phyloP scores from a whole-genome alignment of 2,797 vertebrate genomes.

The Lagocephalus sceleratus region DNA sequence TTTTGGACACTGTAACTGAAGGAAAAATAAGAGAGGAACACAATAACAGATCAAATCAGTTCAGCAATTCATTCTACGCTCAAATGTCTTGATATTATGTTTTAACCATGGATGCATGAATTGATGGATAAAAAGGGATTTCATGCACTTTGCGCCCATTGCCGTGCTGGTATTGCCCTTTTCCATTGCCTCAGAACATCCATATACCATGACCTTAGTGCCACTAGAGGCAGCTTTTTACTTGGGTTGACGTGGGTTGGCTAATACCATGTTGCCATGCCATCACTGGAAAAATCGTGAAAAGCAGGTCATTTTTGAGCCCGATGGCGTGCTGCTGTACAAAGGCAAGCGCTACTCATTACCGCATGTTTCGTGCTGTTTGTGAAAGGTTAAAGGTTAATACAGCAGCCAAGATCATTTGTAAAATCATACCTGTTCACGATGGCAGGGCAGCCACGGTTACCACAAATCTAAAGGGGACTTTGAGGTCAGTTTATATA shows the following conservation, averaged over 20 bases:
- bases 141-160: background rate
- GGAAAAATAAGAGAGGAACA: too few relatives aligned
- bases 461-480: background rate
- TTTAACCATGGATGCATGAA: too few relatives aligned
- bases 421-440: background rate
- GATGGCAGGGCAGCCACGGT: background rate
- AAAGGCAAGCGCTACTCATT: constrained; percentile 2
- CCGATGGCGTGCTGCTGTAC: background rate
- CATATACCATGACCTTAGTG: constrained; percentile 53
- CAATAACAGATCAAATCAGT: too few relatives aligned
- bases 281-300: constrained; percentile 59
- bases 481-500: constrained; percentile 1
- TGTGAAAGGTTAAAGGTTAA: constrained; percentile 26
- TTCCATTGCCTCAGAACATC: constrained; percentile 64
- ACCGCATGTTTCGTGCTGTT: constrained; percentile 4
- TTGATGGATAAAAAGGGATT: too few relatives aligned
- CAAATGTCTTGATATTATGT: too few relatives aligned
- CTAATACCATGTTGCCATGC: constrained; percentile 25
- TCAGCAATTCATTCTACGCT: too few relatives aligned
- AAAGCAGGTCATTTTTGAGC: constrained; percentile 27
- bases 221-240: constrained; percentile 55
- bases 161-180: constrained; percentile 21
- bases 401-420: constrained; percentile 1
- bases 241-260: constrained; percentile 58
- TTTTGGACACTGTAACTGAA: background rate